Base-by-base conservation (phyloP, 2,113 vertebrate species). In the Paraplagusia blochii region DNA sequence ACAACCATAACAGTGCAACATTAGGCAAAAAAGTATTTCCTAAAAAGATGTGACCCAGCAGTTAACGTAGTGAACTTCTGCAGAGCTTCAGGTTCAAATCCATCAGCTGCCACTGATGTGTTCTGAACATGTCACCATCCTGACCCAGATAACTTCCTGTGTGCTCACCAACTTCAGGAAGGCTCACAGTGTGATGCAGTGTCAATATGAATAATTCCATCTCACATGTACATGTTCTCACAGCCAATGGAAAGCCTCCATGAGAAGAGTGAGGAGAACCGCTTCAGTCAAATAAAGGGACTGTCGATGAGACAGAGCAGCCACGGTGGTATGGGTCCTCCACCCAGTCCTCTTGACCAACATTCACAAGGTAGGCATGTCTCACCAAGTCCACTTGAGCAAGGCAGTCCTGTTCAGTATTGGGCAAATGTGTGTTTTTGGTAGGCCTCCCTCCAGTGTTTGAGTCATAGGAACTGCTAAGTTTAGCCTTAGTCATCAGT, bases 271-370 rank as follows among this genome's bases (percentile, higher is more conserved):
- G 95, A 97, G 0, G 96, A 98, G 13, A 89, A 93, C 0, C 95
- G 95, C 43, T 97, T 94, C 42, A 77, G 85, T 63, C 95, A 98
- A 89, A 94, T 98, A 92, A 98, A 98, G 72, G 92, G 91, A 1
- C 88, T 97, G 88, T 85, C 91, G 0, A 88, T 97, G 93, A 88
- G 95, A 44, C 86, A 92, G 0, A 93, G 92, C 0, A 88, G 82
- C 0, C 95, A 95, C 13, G 85, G 90, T 0, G 96, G 95, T 0
- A 97, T 98, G 96, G 95, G 93, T 0, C 95, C 94, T 0, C 95
- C 96, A 0, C 95, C 94, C 0, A 98, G 96, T 87, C 96, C 96
- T 33, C 93, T 98, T 87, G 96, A 98, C 68, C 96, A 97, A 70
- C 95, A 98, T 76, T 98, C 96, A 0, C 96, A 98, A 94, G 96